These are phyloP conservation scores for Bradypus variegatus DNA, from an alignment of 2,797 vertebrate species.

Conservation along the genomic window DNA sequence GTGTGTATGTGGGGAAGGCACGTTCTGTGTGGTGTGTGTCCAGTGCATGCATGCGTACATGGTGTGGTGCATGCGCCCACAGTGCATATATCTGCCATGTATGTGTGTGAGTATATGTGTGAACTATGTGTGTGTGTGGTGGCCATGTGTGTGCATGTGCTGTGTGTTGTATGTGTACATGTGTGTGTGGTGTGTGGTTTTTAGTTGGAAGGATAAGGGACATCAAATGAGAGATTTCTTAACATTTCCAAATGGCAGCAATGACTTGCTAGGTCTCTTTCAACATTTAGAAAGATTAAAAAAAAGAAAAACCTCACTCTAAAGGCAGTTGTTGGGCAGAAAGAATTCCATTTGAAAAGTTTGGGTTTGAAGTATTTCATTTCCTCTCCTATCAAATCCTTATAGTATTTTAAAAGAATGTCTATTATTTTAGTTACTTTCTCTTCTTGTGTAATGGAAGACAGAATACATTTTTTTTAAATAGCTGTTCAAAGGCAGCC, in stretches of 20 bases:
- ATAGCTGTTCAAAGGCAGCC: not conserved
- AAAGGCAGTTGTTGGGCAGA: not conserved
- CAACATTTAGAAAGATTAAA: not conserved
- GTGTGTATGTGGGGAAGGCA: not conserved
- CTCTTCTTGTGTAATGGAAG: not conserved
- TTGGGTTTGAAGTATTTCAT: conserved; percentile 3
- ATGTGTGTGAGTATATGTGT: too few species aligned
- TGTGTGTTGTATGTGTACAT: not conserved
- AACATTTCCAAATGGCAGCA: conserved; percentile 38
- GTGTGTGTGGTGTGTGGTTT: not conserved
- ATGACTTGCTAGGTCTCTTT: conserved; percentile 33
- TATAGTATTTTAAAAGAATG: not conserved
- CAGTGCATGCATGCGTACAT: not conserved
- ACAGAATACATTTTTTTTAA: not conserved
- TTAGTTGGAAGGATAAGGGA: not conserved
- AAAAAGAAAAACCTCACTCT: not conserved
- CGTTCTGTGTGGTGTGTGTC: not conserved
- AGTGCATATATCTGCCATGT: too few species aligned
- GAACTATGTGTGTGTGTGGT: too few species aligned
- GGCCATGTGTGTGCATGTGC: not conserved
- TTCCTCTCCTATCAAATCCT: not conserved
- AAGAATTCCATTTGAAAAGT: not conserved
- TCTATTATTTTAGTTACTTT: conserved; percentile 8
- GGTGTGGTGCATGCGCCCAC: not conserved
- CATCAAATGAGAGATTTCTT: not conserved